Evolutionary conservation across 2,113 vertebrate genomes (phyloP).

Genomic region (Chionodraco myersi): DNA sequence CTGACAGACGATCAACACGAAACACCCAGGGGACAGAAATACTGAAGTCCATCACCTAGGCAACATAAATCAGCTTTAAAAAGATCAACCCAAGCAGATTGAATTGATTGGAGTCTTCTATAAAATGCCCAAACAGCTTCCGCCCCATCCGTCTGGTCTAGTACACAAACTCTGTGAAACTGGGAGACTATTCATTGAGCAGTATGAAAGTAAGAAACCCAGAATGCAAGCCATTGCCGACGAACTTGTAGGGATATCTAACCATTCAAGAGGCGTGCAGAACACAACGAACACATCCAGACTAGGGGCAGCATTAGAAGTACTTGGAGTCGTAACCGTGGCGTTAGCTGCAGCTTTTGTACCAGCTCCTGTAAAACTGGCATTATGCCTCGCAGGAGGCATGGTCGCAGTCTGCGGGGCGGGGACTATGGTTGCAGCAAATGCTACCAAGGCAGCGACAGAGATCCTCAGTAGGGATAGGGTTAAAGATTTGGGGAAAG

Average conservation of each 20-base stretch:
- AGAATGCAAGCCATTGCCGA: not conserved
- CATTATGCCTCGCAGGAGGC: rapidly evolving
- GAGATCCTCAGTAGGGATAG: not conserved
- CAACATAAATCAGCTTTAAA: not conserved
- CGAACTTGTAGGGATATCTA: not conserved
- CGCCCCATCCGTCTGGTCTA: not conserved
- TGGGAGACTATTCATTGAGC: rapidly evolving
- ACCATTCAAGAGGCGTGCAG: rapidly evolving
- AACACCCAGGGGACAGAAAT: not conserved
- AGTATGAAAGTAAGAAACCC: not conserved
- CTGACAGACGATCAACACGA: not conserved
- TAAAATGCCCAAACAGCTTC: not conserved
- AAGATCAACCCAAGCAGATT: not conserved
- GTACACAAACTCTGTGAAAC: not conserved
- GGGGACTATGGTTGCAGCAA: rapidly evolving
- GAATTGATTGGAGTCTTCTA: not conserved
- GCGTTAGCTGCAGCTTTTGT: not conserved
- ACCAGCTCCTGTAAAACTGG: rapidly evolving
- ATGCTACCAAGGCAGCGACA: rapidly evolving
- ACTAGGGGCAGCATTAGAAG: not conserved
- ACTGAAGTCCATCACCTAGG: not conserved
- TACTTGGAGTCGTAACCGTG: not conserved
- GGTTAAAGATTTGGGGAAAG: not conserved
- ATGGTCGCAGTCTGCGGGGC: rapidly evolving
- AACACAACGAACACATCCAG: not conserved